These are phyloP conservation scores for Congeria kusceri DNA, from an alignment of 2,888 invertebrate genomes.

Conservation along the genomic window DNA sequence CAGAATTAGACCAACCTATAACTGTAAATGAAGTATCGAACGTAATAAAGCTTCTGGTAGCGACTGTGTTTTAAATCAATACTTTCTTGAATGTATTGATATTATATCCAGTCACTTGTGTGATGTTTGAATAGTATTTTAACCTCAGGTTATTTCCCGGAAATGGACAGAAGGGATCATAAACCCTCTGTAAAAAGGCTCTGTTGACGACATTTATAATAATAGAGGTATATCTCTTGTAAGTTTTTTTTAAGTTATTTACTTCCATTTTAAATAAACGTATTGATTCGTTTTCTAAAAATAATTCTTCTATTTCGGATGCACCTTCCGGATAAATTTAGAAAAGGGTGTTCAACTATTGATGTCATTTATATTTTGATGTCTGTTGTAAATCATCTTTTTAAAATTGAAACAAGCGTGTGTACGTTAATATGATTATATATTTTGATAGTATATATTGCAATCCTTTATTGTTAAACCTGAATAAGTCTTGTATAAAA, in stretches of 20 bases:
- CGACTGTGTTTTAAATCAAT: constrained; percentile 27
- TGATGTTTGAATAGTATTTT: constrained; percentile 15
- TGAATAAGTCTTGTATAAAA: background rate
- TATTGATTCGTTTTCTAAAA: constrained; percentile 12
- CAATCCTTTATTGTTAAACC: background rate
- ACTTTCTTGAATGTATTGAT: constrained; percentile 18
- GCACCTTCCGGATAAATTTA: constrained; percentile 29
- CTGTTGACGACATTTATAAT: constrained; percentile 30
- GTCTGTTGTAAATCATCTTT: background rate
- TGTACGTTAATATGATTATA: background rate
- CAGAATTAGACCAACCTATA: constrained; percentile 8
- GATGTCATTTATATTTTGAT: constrained; percentile 7
- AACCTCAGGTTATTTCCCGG: constrained; percentile 13
- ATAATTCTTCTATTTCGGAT: constrained; percentile 18
- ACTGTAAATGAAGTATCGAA: background rate
- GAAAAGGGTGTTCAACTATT: constrained; percentile 15
- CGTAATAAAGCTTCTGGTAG: constrained; percentile 18
- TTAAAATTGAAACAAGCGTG: background rate
- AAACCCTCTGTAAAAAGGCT: constrained; percentile 15
- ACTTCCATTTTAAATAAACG: constrained; percentile 30
- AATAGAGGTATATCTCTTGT: constrained; percentile 27
- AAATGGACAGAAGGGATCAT: constrained; percentile 23
- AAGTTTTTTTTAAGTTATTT: constrained; percentile 34
- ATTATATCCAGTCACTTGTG: background rate
- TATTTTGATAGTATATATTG: constrained; percentile 13